Conservation (phyloP, 2,888 invertebrate species). For the Mantis religiosa region DNA sequence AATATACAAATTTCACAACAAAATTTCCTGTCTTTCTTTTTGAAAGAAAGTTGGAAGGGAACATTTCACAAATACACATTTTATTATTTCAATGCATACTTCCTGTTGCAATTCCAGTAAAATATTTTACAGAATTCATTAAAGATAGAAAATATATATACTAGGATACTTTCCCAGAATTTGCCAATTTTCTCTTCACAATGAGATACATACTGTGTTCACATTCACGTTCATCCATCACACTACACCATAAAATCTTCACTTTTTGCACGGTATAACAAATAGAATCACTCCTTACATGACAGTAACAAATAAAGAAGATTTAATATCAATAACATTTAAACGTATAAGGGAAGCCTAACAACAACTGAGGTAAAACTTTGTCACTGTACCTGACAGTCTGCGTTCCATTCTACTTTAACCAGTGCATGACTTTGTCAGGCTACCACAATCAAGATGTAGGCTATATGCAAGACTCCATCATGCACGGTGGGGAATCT, state of each 20-base stretch:
- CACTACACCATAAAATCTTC: neutral
- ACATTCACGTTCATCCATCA: neutral
- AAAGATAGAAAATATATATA: neutral
- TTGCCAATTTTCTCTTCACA: neutral
- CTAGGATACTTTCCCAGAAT: neutral
- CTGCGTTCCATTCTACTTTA: neutral
- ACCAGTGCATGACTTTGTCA: slow-evolving; percentile 1
- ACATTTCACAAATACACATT: neutral
- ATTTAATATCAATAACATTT: neutral
- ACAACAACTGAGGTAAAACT: neutral
- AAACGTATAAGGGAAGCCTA: neutral
- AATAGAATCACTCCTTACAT: too few relatives aligned
- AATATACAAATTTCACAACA: too few relatives aligned
- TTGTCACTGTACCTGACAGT: neutral
- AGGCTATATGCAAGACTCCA: slow-evolving; percentile 45
- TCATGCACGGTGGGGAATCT: slow-evolving; percentile 43
- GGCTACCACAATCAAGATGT: neutral
- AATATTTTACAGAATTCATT: neutral
- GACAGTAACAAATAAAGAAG: neutral
- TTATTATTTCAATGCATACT: neutral
- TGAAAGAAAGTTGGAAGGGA: too few relatives aligned
- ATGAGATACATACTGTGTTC: neutral
- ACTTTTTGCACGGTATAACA: neutral
- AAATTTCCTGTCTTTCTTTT: too few relatives aligned
- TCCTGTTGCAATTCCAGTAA: neutral